phyloP scores from a whole-genome alignment of 2,113 vertebrate species.

The Lepus timidus region DNA sequence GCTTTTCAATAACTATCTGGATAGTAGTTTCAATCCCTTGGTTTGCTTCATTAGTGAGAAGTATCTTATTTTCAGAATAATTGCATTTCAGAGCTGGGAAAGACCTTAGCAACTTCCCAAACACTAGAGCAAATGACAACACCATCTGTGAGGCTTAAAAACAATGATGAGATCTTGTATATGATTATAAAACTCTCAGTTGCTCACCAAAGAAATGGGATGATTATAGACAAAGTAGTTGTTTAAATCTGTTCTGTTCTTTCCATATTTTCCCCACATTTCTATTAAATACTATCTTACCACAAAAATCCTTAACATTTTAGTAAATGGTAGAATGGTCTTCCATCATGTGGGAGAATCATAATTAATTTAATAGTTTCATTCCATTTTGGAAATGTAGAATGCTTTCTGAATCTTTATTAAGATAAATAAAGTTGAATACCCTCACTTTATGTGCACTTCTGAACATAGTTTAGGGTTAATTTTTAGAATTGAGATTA shows the following conservation, averaged over 20 bases:
- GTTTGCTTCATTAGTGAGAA: background rate
- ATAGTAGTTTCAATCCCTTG: background rate
- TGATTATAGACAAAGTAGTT: background rate
- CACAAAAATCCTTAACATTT: background rate
- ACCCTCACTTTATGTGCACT: background rate
- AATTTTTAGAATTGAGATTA: background rate
- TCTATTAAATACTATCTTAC: background rate
- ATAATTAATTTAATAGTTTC: background rate
- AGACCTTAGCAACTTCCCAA: background rate
- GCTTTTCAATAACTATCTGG: background rate
- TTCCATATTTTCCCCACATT: background rate
- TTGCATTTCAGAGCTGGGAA: background rate
- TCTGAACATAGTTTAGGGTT: background rate
- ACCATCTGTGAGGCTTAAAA: background rate
- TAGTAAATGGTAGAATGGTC: background rate
- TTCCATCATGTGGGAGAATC: background rate
- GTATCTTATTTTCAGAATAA: background rate
- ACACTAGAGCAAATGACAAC: background rate
- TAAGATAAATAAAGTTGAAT: background rate
- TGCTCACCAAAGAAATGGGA: background rate
- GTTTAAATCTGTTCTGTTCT: background rate
- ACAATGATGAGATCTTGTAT: background rate
- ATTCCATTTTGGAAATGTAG: background rate
- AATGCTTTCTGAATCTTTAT: conserved; percentile 14
- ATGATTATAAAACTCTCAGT: background rate